Evolutionary conservation across 1,140 invertebrate species (phyloP).

Genomic region (Eumaeus atala): DNA sequence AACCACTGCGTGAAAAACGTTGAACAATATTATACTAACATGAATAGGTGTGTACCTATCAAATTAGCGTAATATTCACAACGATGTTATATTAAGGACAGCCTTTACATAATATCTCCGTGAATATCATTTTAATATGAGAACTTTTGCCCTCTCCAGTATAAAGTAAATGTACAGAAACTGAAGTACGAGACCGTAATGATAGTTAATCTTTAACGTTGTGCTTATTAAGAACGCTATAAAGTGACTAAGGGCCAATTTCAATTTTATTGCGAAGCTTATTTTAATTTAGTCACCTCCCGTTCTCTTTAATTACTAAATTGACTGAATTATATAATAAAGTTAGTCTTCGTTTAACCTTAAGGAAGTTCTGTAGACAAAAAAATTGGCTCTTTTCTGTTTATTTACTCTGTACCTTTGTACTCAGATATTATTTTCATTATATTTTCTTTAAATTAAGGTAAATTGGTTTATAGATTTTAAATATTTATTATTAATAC

Average conservation of each 20-base stretch:
- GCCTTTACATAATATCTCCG: too few relatives aligned
- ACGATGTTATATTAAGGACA: too few relatives aligned
- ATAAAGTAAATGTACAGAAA: conserved; percentile 1
- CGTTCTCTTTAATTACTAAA: conserved; percentile 2
- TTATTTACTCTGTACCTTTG: neutral
- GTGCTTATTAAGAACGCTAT: conserved; percentile 9
- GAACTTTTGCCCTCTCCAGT: neutral
- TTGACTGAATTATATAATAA: conserved; percentile 9
- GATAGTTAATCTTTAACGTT: conserved; percentile 5
- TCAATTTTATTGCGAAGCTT: conserved; percentile 4
- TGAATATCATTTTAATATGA: too few relatives aligned
- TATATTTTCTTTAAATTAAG: neutral
- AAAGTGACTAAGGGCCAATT: conserved; percentile 6
- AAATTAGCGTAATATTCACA: too few relatives aligned
- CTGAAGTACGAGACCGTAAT: neutral
- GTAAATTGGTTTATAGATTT: neutral
- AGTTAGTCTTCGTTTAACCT: conserved; percentile 6
- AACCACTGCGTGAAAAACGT: too few relatives aligned
- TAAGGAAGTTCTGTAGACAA: neutral
- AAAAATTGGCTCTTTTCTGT: neutral
- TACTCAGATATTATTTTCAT: neutral
- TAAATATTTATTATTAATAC: neutral
- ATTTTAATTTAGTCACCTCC: conserved; percentile 8
- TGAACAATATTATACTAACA: too few relatives aligned
- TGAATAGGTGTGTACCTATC: too few relatives aligned